Conservation (phyloP, 2,888 invertebrate genomes). For the Lithophane ornitopus region DNA sequence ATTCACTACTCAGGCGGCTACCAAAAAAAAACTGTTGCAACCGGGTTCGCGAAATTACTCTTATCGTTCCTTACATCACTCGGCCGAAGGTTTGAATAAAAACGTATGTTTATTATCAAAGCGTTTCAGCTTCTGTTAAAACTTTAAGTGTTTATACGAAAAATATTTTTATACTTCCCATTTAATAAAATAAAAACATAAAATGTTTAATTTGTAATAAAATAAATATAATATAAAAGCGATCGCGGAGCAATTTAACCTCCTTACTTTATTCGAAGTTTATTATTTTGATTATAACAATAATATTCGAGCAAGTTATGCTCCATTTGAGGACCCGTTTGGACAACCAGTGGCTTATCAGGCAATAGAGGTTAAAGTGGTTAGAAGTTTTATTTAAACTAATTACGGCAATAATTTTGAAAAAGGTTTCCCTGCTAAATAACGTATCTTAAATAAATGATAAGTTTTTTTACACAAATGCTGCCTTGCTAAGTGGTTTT, state of each 20-base stretch:
- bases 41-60: slow-evolving; percentile 75
- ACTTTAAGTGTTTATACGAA: slow-evolving; percentile 56
- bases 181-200: slow-evolving; percentile 70
- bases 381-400: slow-evolving; percentile 41
- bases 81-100: slow-evolving; percentile 71
- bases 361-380: slow-evolving; percentile 34
- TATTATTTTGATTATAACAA: slow-evolving; percentile 61
- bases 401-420: slow-evolving; percentile 25
- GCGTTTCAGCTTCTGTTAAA: slow-evolving; percentile 68
- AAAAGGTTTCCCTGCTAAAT: slow-evolving; percentile 23
- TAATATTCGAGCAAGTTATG: slow-evolving; percentile 56
- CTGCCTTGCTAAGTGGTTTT: background rate
- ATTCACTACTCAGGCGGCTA: slow-evolving; percentile 70
- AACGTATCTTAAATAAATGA: background rate
- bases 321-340: slow-evolving; percentile 42
- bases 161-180: slow-evolving; percentile 53
- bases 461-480: no score
- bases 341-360: slow-evolving; percentile 35
- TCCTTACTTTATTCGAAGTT: slow-evolving; percentile 48
- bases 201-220: slow-evolving; percentile 66
- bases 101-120: slow-evolving; percentile 74
- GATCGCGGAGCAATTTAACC: slow-evolving; percentile 43
- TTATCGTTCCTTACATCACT: slow-evolving; percentile 79
- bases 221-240: slow-evolving; percentile 62
- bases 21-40: slow-evolving; percentile 74